Percentiles rank a stretch among this genome's conserved stretches.
phyloP scores from a whole-genome alignment of 1,140 invertebrate genomes.

The Drosophila lacteicornis region DNA sequence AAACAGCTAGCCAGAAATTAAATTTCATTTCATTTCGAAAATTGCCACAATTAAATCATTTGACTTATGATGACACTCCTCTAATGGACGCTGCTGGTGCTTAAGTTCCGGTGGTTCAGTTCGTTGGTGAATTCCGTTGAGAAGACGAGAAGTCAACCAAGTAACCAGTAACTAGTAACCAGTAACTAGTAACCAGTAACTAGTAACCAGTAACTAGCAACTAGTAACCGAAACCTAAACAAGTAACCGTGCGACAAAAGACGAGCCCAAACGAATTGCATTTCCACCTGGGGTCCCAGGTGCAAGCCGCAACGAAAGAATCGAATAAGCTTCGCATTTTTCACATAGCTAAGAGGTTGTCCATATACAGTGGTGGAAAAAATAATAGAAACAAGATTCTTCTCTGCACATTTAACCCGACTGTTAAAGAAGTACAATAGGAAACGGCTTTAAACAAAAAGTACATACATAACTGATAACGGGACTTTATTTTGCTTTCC shows the following conservation, averaged over 20 bases:
- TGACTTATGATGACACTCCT: slow-evolving; percentile 18
- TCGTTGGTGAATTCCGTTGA: slow-evolving; percentile 36
- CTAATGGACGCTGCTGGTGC: slow-evolving; percentile 10
- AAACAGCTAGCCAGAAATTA: slow-evolving; percentile 10
- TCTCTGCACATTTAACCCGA: no score
- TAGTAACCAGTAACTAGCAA: no score
- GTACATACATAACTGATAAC: no score
- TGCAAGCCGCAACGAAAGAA: slow-evolving; percentile 49
- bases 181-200: no score
- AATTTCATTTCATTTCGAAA: slow-evolving; percentile 66
- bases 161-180: not conserved
- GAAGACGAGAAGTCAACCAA: slow-evolving; percentile 52
- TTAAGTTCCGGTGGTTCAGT: slow-evolving; percentile 51
- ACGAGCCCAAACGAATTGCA: slow-evolving; percentile 59
- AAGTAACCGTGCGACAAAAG: slow-evolving; percentile 13
- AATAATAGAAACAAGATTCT: no score
- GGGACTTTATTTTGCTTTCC: no score
- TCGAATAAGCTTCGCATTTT: slow-evolving; percentile 53
- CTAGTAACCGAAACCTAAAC: slow-evolving; percentile 3
- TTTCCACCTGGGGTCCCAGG: slow-evolving; percentile 46
- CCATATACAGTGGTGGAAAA: no score
- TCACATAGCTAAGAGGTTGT: slow-evolving; percentile 35
- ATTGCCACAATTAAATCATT: slow-evolving; percentile 70
- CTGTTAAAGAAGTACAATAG: no score
- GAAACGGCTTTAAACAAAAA: no score